Conservation (phyloP, 2,797 vertebrate species). For the Tarsius wallacei region DNA sequence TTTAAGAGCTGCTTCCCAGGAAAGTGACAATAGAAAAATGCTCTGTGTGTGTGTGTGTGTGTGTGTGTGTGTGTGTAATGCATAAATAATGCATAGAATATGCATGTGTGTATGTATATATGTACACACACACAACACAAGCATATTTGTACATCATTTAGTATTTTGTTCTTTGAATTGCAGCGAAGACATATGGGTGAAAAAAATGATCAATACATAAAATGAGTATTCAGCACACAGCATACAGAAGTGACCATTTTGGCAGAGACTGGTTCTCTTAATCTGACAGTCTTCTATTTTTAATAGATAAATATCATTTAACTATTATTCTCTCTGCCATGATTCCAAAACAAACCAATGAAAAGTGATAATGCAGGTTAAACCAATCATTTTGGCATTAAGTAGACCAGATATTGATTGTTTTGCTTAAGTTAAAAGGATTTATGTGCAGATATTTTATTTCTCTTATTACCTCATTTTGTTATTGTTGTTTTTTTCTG, state of each 20-base stretch:
- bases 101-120: not conserved
- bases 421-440: slow-evolving; percentile 58
- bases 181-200: not conserved
- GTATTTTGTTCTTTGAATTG: slow-evolving; percentile 22
- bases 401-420: slow-evolving; percentile 55
- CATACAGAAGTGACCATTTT: not conserved
- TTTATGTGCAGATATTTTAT: slow-evolving; percentile 42
- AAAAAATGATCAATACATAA: slow-evolving; percentile 23
- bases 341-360: slow-evolving; percentile 65
- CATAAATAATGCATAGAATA: too few species aligned
- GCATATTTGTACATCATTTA: not conserved
- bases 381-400: slow-evolving; percentile 61
- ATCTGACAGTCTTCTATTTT: slow-evolving; percentile 63
- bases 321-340: slow-evolving; percentile 36
- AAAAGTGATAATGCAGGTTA: slow-evolving; percentile 37
- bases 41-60: not conserved
- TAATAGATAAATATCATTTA: slow-evolving; percentile 71
- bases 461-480: slow-evolving; percentile 39
- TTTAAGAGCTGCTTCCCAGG: not conserved
- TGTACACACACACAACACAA: not conserved
- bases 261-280: slow-evolving; percentile 33
- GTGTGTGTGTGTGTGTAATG: not conserved
- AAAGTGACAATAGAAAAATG: not conserved
- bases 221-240: slow-evolving; percentile 49
- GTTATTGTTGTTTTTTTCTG: not conserved